Evolutionary conservation across 2,113 vertebrate genomes (phyloP).

Genomic region (Menidia beryllina): DNA sequence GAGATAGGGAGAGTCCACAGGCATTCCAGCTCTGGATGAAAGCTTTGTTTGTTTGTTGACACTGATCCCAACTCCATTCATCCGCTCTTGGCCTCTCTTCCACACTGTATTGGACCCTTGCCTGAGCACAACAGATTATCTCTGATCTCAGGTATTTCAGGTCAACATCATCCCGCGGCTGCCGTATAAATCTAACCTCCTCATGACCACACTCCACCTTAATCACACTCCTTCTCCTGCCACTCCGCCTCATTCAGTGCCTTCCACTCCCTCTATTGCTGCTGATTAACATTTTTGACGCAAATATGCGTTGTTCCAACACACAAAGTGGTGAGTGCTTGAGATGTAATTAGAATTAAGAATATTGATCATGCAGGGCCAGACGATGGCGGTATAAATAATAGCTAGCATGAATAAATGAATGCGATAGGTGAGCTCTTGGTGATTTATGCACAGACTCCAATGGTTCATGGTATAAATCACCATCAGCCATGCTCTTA

Average conservation of each 20-base stretch:
- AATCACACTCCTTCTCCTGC: conserved; percentile 44
- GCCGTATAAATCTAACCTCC: conserved; percentile 44
- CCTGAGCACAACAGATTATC: conserved; percentile 61
- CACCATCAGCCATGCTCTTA: conserved; percentile 79
- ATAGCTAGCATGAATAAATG: conserved; percentile 84
- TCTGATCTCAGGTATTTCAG: conserved; percentile 65
- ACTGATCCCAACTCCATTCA: conserved; percentile 64
- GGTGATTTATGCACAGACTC: conserved; percentile 82
- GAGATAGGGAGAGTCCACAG: conserved; percentile 67
- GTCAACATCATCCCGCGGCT: conserved; percentile 54
- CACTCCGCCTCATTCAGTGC: conserved; percentile 35
- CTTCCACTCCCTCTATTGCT: conserved; percentile 53
- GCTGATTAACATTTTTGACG: conserved; percentile 82
- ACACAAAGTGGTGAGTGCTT: conserved; percentile 75
- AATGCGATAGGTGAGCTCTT: conserved; percentile 82
- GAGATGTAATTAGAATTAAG: conserved; percentile 86
- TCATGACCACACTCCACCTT: conserved; percentile 45
- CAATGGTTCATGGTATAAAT: conserved; percentile 78
- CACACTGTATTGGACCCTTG: conserved; percentile 48
- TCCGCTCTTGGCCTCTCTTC: conserved; percentile 60
- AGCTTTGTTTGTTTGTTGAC: conserved; percentile 70
- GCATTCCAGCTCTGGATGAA: conserved; percentile 55
- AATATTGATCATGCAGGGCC: conserved; percentile 82
- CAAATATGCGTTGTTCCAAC: conserved; percentile 79
- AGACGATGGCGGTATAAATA: conserved; percentile 81